A percentile compares a stretch with the other conserved stretches of the same genome.
Conservation (phyloP, 2,113 vertebrate species). For the Notothenia coriiceps region DNA sequence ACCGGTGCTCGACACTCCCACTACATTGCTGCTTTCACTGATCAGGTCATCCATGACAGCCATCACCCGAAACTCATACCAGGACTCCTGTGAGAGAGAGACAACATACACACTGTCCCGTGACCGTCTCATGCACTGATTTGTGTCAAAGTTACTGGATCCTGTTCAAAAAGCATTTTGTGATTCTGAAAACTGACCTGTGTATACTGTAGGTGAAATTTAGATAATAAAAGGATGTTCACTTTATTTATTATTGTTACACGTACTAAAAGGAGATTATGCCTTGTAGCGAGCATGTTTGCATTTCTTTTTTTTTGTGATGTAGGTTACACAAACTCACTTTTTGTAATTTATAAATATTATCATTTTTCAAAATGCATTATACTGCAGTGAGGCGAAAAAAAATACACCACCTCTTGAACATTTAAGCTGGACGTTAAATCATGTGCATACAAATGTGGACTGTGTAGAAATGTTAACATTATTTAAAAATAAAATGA, state of each 20-base stretch:
- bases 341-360: neutral
- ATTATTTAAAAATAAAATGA: neutral
- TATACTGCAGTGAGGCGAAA: neutral
- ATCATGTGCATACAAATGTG: neutral
- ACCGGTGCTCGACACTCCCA: slow-evolving; percentile 98
- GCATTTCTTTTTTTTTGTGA: neutral
- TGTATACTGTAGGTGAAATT: neutral
- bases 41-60: slow-evolving; percentile 99
- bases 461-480: too few relatives aligned
- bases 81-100: slow-evolving; percentile 89
- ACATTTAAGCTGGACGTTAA: neutral
- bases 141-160: neutral
- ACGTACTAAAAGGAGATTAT: neutral
- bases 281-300: neutral
- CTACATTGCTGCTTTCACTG: slow-evolving; percentile 98
- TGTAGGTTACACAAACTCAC: neutral
- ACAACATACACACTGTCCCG: slow-evolving; percentile 8
- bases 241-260: neutral
- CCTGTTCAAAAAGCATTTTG: neutral
- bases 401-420: neutral
- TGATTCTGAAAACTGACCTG: neutral
- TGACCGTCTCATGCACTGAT: neutral
- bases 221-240: neutral
- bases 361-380: neutral
- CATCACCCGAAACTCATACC: slow-evolving; percentile 98